Percentiles rank a stretch among this genome's conserved stretches.
phyloP scores from a whole-genome alignment of 2,797 vertebrate species.

The Hoplostethus mediterraneus region DNA sequence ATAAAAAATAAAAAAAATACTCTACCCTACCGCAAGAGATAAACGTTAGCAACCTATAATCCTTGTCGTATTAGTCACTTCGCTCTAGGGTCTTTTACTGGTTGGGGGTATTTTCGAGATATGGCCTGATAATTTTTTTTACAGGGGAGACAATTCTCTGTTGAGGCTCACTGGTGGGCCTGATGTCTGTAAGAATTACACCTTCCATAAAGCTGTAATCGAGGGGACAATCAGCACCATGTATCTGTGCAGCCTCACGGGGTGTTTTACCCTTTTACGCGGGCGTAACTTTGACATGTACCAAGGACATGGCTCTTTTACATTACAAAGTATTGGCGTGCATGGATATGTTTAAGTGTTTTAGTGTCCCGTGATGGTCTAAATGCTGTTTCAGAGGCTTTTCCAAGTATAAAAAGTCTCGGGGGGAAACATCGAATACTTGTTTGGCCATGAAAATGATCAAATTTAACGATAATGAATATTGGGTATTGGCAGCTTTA shows the following conservation, averaged over 20 bases:
- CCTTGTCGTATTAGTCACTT: constrained; percentile 36
- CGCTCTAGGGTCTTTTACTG: constrained; percentile 47
- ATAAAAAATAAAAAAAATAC: not conserved
- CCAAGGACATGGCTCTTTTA: constrained; percentile 74
- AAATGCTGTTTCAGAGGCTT: too few relatives aligned
- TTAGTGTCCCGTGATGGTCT: too few relatives aligned
- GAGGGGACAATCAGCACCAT: constrained; percentile 82
- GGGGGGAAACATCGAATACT: not conserved
- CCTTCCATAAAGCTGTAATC: constrained; percentile 84
- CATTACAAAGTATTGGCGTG: not conserved
- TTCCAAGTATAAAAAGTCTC: too few relatives aligned
- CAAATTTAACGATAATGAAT: too few relatives aligned
- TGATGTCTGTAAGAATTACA: constrained; percentile 79
- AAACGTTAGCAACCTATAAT: constrained; percentile 38
- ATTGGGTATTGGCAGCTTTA: too few relatives aligned
- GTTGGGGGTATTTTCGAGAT: constrained; percentile 43
- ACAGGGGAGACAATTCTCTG: constrained; percentile 45
- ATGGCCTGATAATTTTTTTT: constrained; percentile 60
- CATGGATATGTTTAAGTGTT: too few relatives aligned
- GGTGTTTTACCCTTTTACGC: constrained; percentile 85
- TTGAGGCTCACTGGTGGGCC: constrained; percentile 53
- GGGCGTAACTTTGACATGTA: constrained; percentile 79
- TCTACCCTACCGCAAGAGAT: constrained; percentile 30
- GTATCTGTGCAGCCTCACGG: constrained; percentile 80
- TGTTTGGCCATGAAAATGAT: too few relatives aligned